Evolutionary conservation across 53 echinoderm and acorn worm species (phyloP).

Genomic region (Hippasteria phrygiana): DNA sequence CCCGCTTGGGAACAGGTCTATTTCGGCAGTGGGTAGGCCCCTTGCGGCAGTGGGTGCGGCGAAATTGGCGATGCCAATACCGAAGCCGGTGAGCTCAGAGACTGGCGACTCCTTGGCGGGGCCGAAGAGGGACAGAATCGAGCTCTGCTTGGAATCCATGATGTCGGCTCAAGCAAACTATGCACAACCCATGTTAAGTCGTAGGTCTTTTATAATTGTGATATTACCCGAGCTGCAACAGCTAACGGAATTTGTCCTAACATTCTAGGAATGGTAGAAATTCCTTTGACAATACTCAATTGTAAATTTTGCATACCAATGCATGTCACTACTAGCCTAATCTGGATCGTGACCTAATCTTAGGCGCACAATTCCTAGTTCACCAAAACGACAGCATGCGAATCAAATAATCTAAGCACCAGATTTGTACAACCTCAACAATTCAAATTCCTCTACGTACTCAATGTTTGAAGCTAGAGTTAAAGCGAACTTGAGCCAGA

Average conservation of each 20-base stretch:
- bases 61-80: too few species aligned
- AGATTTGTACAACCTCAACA: neutral
- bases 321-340: neutral
- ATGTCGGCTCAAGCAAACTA: neutral
- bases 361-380: slow-evolving; percentile 15
- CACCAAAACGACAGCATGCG: slow-evolving; percentile 6
- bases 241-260: slow-evolving; percentile 10
- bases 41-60: neutral
- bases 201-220: too few species aligned
- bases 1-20: neutral
- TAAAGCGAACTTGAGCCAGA: neutral
- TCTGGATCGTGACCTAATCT: slow-evolving; percentile 17
- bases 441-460: neutral
- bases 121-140: neutral
- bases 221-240: slow-evolving; percentile 5
- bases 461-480: slow-evolving; percentile 20
- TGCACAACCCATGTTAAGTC: neutral
- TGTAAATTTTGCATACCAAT: neutral
- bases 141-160: slow-evolving; percentile 7
- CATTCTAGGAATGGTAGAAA: slow-evolving; percentile 17
- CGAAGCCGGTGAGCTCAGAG: neutral
- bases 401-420: neutral
- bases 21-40: neutral
- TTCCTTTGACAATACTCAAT: neutral
- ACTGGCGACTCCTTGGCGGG: neutral